phyloP scores from a whole-genome alignment of 2,888 invertebrate species.

The Ephialtes manifestator region DNA sequence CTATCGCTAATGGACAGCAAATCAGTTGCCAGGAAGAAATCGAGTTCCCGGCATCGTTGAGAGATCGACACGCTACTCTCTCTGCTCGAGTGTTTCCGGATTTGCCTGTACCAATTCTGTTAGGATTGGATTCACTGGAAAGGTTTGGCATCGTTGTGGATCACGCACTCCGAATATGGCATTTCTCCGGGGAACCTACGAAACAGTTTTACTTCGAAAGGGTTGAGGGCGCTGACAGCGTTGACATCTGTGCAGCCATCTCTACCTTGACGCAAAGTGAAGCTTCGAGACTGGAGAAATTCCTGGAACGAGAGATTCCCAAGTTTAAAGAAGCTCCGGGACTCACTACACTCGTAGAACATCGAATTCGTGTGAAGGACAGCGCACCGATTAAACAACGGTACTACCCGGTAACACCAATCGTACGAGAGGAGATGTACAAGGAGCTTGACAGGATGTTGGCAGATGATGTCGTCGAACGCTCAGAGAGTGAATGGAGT shows the following conservation, averaged over 20 bases:
- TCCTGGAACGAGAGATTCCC: neutral
- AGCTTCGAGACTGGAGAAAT: neutral
- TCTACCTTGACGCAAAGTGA: neutral
- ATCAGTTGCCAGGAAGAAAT: too few relatives aligned
- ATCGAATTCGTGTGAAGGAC: neutral
- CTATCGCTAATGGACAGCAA: too few relatives aligned
- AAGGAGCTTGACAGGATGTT: neutral
- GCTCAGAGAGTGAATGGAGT: conserved; percentile 58
- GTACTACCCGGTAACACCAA: neutral
- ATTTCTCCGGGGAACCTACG: too few relatives aligned
- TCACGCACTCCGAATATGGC: too few relatives aligned
- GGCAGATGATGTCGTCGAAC: neutral
- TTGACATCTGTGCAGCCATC: too few relatives aligned
- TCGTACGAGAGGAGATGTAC: neutral
- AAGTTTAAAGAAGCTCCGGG: neutral
- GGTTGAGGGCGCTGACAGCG: too few relatives aligned
- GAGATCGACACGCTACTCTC: too few relatives aligned
- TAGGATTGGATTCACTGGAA: too few relatives aligned
- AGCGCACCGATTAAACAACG: neutral
- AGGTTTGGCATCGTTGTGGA: too few relatives aligned
- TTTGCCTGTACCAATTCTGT: too few relatives aligned
- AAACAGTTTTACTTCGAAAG: neutral
- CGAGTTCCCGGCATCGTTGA: too few relatives aligned
- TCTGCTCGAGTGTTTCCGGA: too few relatives aligned
- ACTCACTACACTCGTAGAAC: conserved; percentile 39